A percentile compares a stretch with the other conserved stretches of the same genome.
phyloP scores from a whole-genome alignment of 2,113 vertebrate genomes.

The Uropsilus gracilis region DNA sequence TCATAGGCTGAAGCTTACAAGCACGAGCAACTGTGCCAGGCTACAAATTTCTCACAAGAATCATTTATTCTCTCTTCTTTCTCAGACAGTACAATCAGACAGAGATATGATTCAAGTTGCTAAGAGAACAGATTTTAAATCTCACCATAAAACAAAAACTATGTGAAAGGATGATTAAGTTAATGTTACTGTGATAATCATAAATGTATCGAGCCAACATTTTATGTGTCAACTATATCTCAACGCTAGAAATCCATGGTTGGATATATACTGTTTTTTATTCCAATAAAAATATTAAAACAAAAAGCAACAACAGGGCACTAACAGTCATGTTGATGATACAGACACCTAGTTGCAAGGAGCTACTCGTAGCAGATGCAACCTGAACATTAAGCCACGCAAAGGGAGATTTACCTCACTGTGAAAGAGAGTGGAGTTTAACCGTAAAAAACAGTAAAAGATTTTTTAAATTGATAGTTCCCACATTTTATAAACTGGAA shows the following conservation, averaged over 20 bases:
- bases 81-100: neutral
- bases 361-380: neutral
- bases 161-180: neutral
- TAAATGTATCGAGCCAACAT: neutral
- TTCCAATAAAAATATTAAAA: neutral
- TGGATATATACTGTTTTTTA: neutral
- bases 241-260: neutral
- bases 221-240: neutral
- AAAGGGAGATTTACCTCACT: conserved; percentile 22
- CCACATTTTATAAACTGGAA: conserved; percentile 12
- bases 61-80: neutral
- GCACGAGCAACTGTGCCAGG: too few relatives aligned
- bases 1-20: too few relatives aligned
- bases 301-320: neutral
- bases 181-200: neutral
- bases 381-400: neutral
- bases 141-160: neutral
- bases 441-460: neutral
- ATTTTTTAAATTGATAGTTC: neutral
- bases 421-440: conserved; percentile 20
- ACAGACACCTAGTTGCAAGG: neutral
- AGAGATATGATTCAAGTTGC: neutral
- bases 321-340: neutral
- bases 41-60: too few relatives aligned
- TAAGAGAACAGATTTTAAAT: neutral